These are phyloP conservation scores for Myanophis thanlyinensis DNA, from an alignment of 2,113 vertebrate genomes.

Conservation along the genomic window DNA sequence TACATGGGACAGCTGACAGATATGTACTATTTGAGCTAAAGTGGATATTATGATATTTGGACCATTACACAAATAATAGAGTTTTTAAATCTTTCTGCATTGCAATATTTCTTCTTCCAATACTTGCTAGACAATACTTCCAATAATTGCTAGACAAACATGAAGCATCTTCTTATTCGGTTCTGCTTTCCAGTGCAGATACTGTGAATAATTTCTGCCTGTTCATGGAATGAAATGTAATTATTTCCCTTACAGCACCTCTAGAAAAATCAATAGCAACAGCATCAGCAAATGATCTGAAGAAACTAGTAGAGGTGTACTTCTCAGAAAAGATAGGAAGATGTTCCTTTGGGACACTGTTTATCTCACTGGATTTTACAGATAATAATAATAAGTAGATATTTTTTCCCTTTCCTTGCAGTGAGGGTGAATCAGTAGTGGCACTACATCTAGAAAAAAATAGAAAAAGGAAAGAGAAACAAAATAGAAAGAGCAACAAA, in stretches of 20 bases:
- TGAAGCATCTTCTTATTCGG: slow-evolving; percentile 15
- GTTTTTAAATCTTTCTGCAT: neutral
- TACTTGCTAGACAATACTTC: neutral
- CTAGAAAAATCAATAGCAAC: slow-evolving; percentile 20
- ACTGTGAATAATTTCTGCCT: slow-evolving; percentile 6
- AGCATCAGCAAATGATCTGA: slow-evolving; percentile 19
- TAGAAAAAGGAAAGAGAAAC: neutral
- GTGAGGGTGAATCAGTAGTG: neutral
- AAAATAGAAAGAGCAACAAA: neutral
- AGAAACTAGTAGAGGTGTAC: slow-evolving; percentile 1
- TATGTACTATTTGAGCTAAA: neutral
- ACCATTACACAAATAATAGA: neutral
- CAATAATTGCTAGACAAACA: neutral
- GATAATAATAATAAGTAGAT: slow-evolving; percentile 3
- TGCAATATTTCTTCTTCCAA: neutral
- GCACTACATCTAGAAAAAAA: neutral
- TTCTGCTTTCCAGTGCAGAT: neutral
- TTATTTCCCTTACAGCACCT: slow-evolving; percentile 22
- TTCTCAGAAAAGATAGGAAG: neutral
- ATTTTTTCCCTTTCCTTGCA: neutral
- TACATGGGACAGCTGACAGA: neutral
- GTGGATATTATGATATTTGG: neutral
- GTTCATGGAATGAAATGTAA: slow-evolving; percentile 18
- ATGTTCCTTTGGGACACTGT: neutral
- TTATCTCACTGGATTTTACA: neutral